Conservation (phyloP, 2,113 vertebrate species). For the Machaerirhynchus nigripectus region DNA sequence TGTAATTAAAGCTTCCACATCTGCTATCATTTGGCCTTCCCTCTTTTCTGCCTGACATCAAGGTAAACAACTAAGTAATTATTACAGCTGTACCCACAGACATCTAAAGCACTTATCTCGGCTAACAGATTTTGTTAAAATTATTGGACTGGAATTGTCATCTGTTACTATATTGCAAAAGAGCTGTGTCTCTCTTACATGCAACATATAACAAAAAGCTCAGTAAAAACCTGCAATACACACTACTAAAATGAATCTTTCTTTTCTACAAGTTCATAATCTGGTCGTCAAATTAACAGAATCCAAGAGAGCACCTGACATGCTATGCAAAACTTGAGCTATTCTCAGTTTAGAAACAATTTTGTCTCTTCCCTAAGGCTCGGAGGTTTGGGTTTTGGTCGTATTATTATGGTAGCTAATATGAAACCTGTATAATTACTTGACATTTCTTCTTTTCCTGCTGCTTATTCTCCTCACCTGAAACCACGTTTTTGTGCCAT, state of each 20-base stretch:
- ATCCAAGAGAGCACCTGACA: neutral
- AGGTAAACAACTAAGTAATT: neutral
- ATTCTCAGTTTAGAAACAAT: neutral
- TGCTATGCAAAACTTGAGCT: neutral
- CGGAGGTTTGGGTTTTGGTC: accelerated
- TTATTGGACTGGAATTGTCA: neutral
- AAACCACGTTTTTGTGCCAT: neutral
- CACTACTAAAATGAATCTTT: neutral
- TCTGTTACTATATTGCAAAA: neutral
- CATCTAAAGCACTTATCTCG: neutral
- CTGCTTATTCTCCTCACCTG: neutral
- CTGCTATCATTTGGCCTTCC: neutral
- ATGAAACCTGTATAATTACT: neutral
- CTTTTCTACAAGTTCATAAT: neutral
- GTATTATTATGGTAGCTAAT: neutral
- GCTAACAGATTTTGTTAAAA: neutral
- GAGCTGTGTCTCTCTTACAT: neutral
- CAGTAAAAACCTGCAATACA: neutral
- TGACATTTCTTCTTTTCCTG: neutral
- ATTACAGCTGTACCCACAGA: neutral
- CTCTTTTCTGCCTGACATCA: neutral
- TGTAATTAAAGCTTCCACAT: neutral
- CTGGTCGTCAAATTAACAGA: neutral
- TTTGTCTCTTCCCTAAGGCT: neutral
- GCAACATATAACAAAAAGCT: neutral